These are phyloP conservation scores for Hypselothyrea guttata DNA, from an alignment of 2,888 invertebrate genomes.

Conservation along the genomic window DNA sequence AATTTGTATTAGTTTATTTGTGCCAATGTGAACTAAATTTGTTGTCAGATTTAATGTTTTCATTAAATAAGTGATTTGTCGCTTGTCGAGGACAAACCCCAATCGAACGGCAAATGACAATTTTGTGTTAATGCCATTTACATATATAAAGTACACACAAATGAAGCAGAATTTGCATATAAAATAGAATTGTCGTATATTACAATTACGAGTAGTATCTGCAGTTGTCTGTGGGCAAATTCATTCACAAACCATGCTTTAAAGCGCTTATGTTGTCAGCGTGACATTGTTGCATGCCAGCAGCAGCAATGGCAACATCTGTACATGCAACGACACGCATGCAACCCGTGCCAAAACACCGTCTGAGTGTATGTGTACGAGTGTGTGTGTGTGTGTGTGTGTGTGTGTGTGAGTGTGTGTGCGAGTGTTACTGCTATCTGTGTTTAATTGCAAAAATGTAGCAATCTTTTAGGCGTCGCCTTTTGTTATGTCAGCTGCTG, in stretches of 20 bases:
- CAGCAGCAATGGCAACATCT: constrained; percentile 45
- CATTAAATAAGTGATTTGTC: not conserved
- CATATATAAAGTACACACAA: constrained; percentile 12
- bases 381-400: constrained; percentile 8
- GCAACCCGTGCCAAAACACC: constrained; percentile 18
- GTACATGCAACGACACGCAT: constrained; percentile 30
- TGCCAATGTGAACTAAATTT: too few relatives aligned
- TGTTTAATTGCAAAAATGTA: constrained; percentile 73
- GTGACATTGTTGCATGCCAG: constrained; percentile 46
- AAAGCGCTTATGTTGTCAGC: constrained; percentile 68
- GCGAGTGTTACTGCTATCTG: constrained; percentile 35
- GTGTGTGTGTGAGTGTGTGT: constrained; percentile 14
- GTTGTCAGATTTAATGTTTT: too few relatives aligned
- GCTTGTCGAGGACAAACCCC: not conserved
- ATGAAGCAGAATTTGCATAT: too few relatives aligned
- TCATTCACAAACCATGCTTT: constrained; percentile 60
- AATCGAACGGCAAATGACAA: constrained; percentile 27
- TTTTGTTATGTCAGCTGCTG: constrained; percentile 63
- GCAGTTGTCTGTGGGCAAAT: constrained; percentile 52
- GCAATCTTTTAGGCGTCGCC: constrained; percentile 71
- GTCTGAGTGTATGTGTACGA: constrained; percentile 10
- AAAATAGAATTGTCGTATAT: constrained; percentile 19
- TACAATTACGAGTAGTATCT: constrained; percentile 6
- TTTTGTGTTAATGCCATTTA: constrained; percentile 51
- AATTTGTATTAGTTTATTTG: too few relatives aligned